Evolutionary conservation across 2,797 vertebrate genomes (phyloP), one percentile per base, ranked within the genome.

Genomic region (Catostomus latipinnis): DNA sequence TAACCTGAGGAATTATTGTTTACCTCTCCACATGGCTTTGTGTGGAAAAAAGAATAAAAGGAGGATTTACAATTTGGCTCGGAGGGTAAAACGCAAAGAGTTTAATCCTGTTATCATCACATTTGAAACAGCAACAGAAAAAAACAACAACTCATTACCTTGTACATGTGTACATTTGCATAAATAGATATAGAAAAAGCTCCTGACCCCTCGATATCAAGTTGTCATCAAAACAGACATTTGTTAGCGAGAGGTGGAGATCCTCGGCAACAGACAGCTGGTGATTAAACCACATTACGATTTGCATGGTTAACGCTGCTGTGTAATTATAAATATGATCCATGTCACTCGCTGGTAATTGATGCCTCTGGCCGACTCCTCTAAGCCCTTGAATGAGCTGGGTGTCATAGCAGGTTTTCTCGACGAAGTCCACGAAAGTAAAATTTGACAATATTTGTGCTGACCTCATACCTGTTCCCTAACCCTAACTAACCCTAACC

Each of bases 1-100:
- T 80, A 88, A 86, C 83, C 84, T 76, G 67, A 81, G 78, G 69
- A 86, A 80, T 77, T 69, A 75, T 52, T 76, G 74, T 61, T 56
- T 63, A 73, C 50, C 71, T 71, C 70, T 76, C 56, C 7, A 16
- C 54, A 50, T 6, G 14, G 46, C 58, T 62, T 58, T 78, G 80
- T 74, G 78, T 54, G 43, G 43, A 62, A 78, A 58, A 58, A 45
- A 53, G 45, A 60, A 57, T 46, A 57, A 58, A 52, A 76, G 56
- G 14, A 76, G 45, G 63, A 68, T 46, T 67, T 76, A 50, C 53
- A 76, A 46, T 76, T 16, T 58, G 8, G 74, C 11, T 43, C 10
- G 43, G 16, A 54, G 74, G 11, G 6, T 8, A 12, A 1, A 50
- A 62, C 48, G 10, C 52, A 66, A 82, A 49, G 56, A 68, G 14